phyloP scores from a whole-genome alignment of 2,888 invertebrate species.

The Epinotia nisella region DNA sequence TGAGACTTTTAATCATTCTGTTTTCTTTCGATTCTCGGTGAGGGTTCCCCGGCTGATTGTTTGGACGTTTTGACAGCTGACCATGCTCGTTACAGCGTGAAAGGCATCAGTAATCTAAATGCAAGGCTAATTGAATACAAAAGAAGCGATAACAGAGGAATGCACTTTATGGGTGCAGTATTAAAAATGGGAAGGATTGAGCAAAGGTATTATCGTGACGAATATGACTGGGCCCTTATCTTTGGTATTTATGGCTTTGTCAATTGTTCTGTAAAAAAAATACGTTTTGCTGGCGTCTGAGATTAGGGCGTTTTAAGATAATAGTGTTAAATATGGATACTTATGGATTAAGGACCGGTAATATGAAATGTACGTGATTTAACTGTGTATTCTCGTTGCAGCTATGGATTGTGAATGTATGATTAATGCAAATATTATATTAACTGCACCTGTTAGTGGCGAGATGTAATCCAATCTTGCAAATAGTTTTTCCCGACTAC shows the following conservation, averaged over 20 bases:
- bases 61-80: slow-evolving; percentile 84
- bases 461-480: too few species aligned
- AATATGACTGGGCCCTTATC: slow-evolving; percentile 52
- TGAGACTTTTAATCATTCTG: slow-evolving; percentile 45
- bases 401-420: not conserved
- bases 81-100: slow-evolving; percentile 83
- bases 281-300: slow-evolving; percentile 37
- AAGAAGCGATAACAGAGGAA: slow-evolving; percentile 79
- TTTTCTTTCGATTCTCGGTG: slow-evolving; percentile 50
- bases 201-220: slow-evolving; percentile 48
- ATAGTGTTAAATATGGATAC: slow-evolving; percentile 14
- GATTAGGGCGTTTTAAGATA: slow-evolving; percentile 15
- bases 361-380: slow-evolving; percentile 1
- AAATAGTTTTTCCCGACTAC: too few species aligned
- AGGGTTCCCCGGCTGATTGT: slow-evolving; percentile 72
- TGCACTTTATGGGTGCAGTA: slow-evolving; percentile 72
- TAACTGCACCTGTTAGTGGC: too few species aligned
- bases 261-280: slow-evolving; percentile 58
- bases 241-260: slow-evolving; percentile 57
- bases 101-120: slow-evolving; percentile 82
- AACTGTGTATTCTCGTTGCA: not conserved
- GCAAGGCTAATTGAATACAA: slow-evolving; percentile 85
- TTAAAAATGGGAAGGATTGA: slow-evolving; percentile 61
- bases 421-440: not conserved
- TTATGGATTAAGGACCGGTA: not conserved